phyloP scores from a whole-genome alignment of 2,888 invertebrate genomes.

The Napeogenes sylphis region DNA sequence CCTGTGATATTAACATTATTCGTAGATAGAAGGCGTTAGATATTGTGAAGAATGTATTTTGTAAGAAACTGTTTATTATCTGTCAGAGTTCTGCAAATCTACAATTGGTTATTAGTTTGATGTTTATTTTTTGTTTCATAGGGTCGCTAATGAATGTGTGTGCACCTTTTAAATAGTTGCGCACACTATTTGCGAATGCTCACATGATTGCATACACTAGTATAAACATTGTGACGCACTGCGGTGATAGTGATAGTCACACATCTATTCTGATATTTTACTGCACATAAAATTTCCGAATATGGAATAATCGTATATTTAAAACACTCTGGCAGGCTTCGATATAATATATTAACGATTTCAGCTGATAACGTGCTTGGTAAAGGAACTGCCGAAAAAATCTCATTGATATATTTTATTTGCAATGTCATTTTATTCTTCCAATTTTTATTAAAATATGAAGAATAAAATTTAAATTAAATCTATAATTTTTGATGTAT shows the following conservation, averaged over 20 bases:
- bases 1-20: constrained; percentile 52
- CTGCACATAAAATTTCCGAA: too few relatives aligned
- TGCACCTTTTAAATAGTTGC: too few relatives aligned
- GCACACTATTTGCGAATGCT: too few relatives aligned
- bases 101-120: neutral
- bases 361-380: constrained; percentile 22
- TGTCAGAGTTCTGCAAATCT: constrained; percentile 1
- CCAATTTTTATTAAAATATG: too few relatives aligned
- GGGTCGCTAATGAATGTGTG: too few relatives aligned
- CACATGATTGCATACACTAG: too few relatives aligned
- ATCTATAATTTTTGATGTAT: too few relatives aligned
- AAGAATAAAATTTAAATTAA: too few relatives aligned
- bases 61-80: constrained; percentile 23
- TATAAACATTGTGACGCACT: neutral
- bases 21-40: constrained; percentile 26
- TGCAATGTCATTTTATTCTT: neutral
- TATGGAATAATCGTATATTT: too few relatives aligned
- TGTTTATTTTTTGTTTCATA: neutral
- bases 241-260: neutral
- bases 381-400: neutral
- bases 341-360: constrained; percentile 8
- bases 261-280: neutral
- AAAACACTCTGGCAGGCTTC: constrained; percentile 12
- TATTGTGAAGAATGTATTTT: constrained; percentile 26
- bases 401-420: neutral